Base-by-base conservation (phyloP, 2,797 vertebrate genomes). In the Thalassophryne amazonica region DNA sequence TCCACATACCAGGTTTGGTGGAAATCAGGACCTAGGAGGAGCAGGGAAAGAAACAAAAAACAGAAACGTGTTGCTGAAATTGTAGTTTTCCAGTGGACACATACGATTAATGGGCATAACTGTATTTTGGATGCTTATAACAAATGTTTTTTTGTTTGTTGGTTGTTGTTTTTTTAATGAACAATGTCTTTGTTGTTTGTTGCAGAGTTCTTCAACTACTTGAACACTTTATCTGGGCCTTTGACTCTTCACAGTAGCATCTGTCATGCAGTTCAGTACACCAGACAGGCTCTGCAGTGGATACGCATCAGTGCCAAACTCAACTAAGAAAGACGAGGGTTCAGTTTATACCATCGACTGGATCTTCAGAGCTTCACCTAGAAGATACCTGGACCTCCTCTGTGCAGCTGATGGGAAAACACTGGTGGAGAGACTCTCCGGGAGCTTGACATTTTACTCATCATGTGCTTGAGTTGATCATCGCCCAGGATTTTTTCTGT, bases 181-280 rank as follows among this genome's bases (percentile, higher is more conserved):
- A 12, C 13, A 23, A 10, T 39, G 14, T 55, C n/a, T 46, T 11
- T 13, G 13, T 51, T 63, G 61, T 13, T 66, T 34, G 9, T 54
- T 41, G 2, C 81, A 99, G 97, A 98, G 76, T 99, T 99, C 91
- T 99, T 98, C 90, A 96, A 95, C 9, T 97, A 99, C 86, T 88
- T 99, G 88, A 97, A 98, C 62, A 91, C 94, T 21, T 86, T 97
- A 84, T 97, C 97, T 81, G 97, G 96, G 42, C 94, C 96, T 0
- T 60, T 99, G 86, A 98, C 97, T 69, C 92, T 99, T 69, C 95
- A 98, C 87, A 99, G 97, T 87, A 98, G 92, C 87, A 93, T 99
- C 81, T 92, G 93, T 61, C 95, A 98, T 45, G 89, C 96, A 31
- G 97, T 99, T 63, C 96, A 95, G 53, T 99, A 98, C 82, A 97